Evolutionary conservation across 1,140 invertebrate species (phyloP).

Genomic region (Bradysia coprophila): DNA sequence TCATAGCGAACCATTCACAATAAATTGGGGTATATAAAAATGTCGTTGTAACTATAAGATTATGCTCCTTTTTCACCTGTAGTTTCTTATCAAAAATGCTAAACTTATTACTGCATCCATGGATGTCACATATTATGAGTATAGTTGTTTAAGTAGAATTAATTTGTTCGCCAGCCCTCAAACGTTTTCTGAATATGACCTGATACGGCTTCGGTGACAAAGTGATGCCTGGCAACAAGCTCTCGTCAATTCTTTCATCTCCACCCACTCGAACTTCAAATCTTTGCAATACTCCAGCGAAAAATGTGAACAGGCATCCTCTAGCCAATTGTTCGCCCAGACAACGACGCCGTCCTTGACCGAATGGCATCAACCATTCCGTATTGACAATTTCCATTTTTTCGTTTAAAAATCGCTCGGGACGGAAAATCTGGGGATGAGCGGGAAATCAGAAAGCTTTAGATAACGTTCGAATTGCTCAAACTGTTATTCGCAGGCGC

Average conservation of each 20-base stretch:
- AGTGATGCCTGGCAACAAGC: constrained; percentile 18
- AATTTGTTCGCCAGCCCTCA: too few relatives aligned
- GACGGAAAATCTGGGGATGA: constrained; percentile 48
- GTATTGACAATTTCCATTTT: constrained; percentile 16
- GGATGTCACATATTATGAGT: too few relatives aligned
- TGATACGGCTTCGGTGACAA: constrained; percentile 22
- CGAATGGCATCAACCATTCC: constrained; percentile 41
- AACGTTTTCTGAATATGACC: constrained; percentile 14
- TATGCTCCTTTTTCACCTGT: too few relatives aligned
- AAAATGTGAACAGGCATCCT: constrained; percentile 51
- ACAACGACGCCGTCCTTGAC: constrained; percentile 51
- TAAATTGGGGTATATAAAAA: too few relatives aligned
- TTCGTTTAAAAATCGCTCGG: constrained; percentile 42
- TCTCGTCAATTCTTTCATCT: constrained; percentile 10
- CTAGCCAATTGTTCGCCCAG: constrained; percentile 55
- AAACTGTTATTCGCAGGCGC: too few relatives aligned
- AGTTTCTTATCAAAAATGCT: too few relatives aligned
- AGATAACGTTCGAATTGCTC: too few relatives aligned
- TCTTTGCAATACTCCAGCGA: constrained; percentile 45
- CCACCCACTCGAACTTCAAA: constrained; percentile 22
- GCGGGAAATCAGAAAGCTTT: too few relatives aligned
- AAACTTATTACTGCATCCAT: too few relatives aligned
- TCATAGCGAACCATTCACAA: too few relatives aligned
- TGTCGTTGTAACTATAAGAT: too few relatives aligned
- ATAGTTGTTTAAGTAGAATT: too few relatives aligned